A percentile compares a stretch with the other conserved stretches of the same genome.
Evolutionary conservation across 2,797 vertebrate species (phyloP).

Genomic region (Crypturellus tataupa): DNA sequence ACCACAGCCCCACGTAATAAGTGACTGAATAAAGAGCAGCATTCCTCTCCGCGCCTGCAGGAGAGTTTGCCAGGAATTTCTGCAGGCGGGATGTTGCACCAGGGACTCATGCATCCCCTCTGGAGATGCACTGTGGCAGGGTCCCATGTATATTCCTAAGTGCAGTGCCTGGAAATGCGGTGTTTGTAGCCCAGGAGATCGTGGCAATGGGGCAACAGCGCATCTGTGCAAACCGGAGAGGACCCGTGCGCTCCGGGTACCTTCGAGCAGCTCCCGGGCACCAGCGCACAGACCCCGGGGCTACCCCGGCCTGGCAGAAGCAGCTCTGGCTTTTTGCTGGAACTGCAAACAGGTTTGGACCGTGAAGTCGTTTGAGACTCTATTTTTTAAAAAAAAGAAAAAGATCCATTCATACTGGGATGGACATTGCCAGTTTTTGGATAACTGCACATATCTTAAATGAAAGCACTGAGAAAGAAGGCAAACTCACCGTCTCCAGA

Average conservation of each 20-base stretch:
- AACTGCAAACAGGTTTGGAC: fast-evolving
- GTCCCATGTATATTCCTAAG: not conserved
- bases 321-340: not conserved
- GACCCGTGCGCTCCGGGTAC: not conserved
- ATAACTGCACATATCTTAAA: not conserved
- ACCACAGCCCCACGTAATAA: slow-evolving; percentile 73
- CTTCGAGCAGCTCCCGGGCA: not conserved
- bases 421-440: not conserved
- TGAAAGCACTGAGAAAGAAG: not conserved
- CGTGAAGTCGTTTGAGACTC: not conserved
- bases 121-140: not conserved
- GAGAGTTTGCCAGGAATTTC: slow-evolving; percentile 73
- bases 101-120: slow-evolving; percentile 14
- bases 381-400: too few relatives aligned
- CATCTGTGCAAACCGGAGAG: fast-evolving
- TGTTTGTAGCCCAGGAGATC: fast-evolving
- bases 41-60: slow-evolving; percentile 62
- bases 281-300: fast-evolving
- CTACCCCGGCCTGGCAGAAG: not conserved
- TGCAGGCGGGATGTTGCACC: slow-evolving; percentile 30
- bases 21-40: slow-evolving; percentile 74
- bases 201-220: not conserved
- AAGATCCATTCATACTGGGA: not conserved
- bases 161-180: fast-evolving
- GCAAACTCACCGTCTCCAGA: not conserved